phyloP scores from a whole-genome alignment of 2,113 vertebrate genomes.

The Neolamprologus cancellatus region DNA sequence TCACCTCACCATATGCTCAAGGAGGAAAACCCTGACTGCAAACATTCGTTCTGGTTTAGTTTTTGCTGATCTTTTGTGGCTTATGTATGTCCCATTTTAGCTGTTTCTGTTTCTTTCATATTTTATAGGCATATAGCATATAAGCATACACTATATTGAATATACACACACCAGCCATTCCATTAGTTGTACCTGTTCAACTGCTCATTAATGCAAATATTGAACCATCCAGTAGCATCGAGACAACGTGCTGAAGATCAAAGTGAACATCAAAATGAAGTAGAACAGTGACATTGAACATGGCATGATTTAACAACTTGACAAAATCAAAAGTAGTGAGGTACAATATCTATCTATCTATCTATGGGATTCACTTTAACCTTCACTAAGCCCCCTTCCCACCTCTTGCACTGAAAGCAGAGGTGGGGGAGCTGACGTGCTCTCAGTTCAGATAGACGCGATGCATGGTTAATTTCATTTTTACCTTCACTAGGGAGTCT shows the following conservation, averaged over 20 bases:
- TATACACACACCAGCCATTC: neutral
- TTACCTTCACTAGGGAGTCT: neutral
- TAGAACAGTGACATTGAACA: neutral
- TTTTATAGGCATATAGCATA: neutral
- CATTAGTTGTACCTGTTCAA: neutral
- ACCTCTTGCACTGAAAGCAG: neutral
- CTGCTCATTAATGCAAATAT: neutral
- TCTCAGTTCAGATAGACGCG: neutral
- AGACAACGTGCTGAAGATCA: neutral
- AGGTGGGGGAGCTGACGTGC: no score
- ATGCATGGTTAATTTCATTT: neutral
- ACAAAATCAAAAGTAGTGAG: neutral
- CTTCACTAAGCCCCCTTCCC: neutral
- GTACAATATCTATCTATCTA: neutral
- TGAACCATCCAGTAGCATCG: neutral
- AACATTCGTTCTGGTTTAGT: neutral
- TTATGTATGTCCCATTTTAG: neutral
- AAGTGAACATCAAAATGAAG: neutral
- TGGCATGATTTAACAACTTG: accelerated
- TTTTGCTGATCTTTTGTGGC: neutral
- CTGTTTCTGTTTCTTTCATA: neutral
- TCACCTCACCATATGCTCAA: neutral
- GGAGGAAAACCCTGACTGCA: neutral
- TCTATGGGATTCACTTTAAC: neutral
- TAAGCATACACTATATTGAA: neutral